Percentiles rank a stretch among this genome's conserved stretches.
Conservation (phyloP, 2,113 vertebrate species). For the Boleophthalmus pectinirostris region DNA sequence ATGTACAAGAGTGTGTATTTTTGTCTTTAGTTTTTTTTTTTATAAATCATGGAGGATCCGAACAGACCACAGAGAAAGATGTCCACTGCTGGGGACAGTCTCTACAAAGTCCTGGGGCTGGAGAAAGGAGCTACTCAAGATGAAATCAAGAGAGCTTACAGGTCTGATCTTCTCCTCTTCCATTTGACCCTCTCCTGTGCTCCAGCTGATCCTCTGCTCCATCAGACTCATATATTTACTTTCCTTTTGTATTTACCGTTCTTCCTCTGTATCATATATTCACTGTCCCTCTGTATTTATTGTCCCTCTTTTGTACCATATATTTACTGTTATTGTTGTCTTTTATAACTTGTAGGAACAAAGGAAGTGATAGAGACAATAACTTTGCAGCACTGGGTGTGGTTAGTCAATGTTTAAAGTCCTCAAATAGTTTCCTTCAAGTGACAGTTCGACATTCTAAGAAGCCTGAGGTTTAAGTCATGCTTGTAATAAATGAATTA, state of each 20-base stretch:
- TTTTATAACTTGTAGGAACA: not conserved
- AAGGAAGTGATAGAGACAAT: not conserved
- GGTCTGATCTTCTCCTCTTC: conserved; percentile 65
- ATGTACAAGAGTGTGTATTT: not conserved
- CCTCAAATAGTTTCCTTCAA: not conserved
- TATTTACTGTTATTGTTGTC: not conserved
- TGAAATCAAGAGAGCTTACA: conserved; percentile 88
- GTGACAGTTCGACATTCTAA: no score
- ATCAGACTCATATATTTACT: no score
- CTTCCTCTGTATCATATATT: no score
- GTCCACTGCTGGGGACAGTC: conserved; percentile 81
- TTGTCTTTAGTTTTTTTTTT: conserved; percentile 10
- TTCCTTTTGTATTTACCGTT: no score
- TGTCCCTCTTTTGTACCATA: no score
- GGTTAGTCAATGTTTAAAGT: not conserved
- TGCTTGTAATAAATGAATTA: no score
- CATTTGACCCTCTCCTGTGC: no score
- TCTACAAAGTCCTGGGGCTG: conserved; percentile 84
- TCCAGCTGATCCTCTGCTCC: no score
- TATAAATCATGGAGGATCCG: conserved; percentile 74
- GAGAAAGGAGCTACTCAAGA: conserved; percentile 83
- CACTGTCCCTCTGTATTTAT: no score
- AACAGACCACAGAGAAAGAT: conserved; percentile 75
- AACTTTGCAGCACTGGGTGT: not conserved
- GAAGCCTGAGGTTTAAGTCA: no score